Conservation (phyloP, 2,888 invertebrate genomes). For the Hedychridium roseum region DNA sequence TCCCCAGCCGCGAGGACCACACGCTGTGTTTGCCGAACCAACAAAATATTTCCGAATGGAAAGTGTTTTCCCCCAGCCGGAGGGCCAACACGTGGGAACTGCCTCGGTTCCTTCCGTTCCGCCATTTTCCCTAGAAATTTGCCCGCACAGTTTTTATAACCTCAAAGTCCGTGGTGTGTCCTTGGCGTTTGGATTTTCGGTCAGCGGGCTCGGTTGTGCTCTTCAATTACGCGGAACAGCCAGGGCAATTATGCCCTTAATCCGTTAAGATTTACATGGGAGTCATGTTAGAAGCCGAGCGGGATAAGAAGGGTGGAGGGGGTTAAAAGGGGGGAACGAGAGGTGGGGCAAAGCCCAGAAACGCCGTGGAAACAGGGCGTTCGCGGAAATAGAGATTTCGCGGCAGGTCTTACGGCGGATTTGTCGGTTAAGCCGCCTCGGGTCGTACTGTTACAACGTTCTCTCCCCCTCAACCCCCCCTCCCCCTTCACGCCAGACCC, state of each 20-base stretch:
- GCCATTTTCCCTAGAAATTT: too few species aligned
- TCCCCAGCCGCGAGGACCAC: too few species aligned
- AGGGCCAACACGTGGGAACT: too few species aligned
- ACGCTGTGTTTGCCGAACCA: too few species aligned
- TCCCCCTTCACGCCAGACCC: constrained; percentile 8
- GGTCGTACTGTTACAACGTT: constrained; percentile 36
- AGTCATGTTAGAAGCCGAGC: constrained; percentile 14
- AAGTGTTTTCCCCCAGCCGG: too few species aligned
- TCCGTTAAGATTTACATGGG: constrained; percentile 52
- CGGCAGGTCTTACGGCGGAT: constrained; percentile 55
- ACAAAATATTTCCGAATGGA: too few species aligned
- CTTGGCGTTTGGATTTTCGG: constrained; percentile 21
- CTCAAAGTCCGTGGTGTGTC: too few species aligned
- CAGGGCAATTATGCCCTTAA: constrained; percentile 56
- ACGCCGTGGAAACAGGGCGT: constrained; percentile 32
- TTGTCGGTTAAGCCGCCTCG: constrained; percentile 52
- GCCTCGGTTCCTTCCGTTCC: too few species aligned
- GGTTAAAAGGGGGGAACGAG: not conserved
- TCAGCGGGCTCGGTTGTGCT: constrained; percentile 19
- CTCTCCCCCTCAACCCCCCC: constrained; percentile 6
- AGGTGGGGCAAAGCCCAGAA: constrained; percentile 11
- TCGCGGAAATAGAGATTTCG: constrained; percentile 54
- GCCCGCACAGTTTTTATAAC: too few species aligned
- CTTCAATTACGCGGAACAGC: constrained; percentile 46
- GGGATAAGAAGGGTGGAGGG: not conserved